These are phyloP conservation scores for Maccullochella peelii DNA, from an alignment of 2,113 vertebrate species.

Conservation along the genomic window DNA sequence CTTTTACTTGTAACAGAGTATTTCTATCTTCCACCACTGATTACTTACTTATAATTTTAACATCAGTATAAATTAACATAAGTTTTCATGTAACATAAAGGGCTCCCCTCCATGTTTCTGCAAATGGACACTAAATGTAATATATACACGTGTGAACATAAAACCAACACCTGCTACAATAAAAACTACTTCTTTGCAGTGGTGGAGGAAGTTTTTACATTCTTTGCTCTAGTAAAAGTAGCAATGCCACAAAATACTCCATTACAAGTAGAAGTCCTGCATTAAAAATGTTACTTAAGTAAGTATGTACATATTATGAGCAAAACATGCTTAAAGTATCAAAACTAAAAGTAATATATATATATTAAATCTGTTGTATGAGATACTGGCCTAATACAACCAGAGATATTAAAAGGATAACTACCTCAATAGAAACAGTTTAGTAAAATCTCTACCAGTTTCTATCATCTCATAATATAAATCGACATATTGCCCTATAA, in stretches of 20 bases:
- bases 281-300: too few species aligned
- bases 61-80: too few species aligned
- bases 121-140: background rate
- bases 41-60: too few species aligned
- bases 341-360: too few species aligned
- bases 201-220: too few species aligned
- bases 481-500: background rate
- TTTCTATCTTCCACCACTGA: background rate
- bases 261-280: background rate
- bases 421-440: background rate
- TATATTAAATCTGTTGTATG: too few species aligned
- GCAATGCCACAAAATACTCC: too few species aligned
- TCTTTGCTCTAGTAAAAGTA: too few species aligned
- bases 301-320: too few species aligned
- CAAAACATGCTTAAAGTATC: too few species aligned
- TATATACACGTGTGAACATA: background rate
- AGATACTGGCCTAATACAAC: background rate
- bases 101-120: background rate
- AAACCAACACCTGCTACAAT: too few species aligned
- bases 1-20: background rate
- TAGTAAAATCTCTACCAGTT: background rate
- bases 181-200: too few species aligned
- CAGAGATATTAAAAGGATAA: background rate
- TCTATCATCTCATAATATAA: background rate
- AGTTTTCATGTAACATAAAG: background rate